Evolutionary conservation across 2,888 invertebrate species (phyloP), one percentile per base, ranked within the genome.

Genomic region (Spialia ferax): DNA sequence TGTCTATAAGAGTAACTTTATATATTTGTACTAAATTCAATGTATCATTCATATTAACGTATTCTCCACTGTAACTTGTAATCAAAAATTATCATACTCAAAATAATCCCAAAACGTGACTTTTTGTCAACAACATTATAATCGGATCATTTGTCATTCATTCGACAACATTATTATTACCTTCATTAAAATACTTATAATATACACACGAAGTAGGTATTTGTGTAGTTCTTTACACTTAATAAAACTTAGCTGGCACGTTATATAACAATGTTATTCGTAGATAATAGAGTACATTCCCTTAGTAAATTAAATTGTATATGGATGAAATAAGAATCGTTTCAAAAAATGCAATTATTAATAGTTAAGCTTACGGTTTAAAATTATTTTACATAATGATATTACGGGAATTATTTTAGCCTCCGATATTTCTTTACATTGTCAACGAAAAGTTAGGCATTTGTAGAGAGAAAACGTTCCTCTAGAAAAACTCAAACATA

Each of bases 201-300:
- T 48, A 57, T 20, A 63, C 56, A 64, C 45, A 48, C 11, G 48
- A 61, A 50, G 29, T 59, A 65, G 57, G 18, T 50, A 59, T 57
- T 65, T 76, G 74, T 82, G 84, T 88, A 88, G 85, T 79, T 83
- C 83, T 85, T 83, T 79, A 85, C 86, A 89, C 86, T 77, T 78
- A 56, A 75, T 80, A 84, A 84, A 76, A 83, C 74, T 79, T 92
- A 92, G 92, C 83, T 84, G 84, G 92, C 92, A 92, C 92, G 79
- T 84, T 82, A 83, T 82, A 77, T 84, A 81, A 63, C 78, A 83
- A 45, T 84, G 77, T 84, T 89, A 88, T 88, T 76, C 52, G 64
- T 75, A 74, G 72, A 63, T 65, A 50, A 35, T 65, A 65, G 64
- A 57, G 13, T 38, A 54, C 8, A 32, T 35, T 35, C 50, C 13